These are phyloP conservation scores for Pristis pectinata DNA, from an alignment of 2,797 vertebrate genomes.

Conservation along the genomic window DNA sequence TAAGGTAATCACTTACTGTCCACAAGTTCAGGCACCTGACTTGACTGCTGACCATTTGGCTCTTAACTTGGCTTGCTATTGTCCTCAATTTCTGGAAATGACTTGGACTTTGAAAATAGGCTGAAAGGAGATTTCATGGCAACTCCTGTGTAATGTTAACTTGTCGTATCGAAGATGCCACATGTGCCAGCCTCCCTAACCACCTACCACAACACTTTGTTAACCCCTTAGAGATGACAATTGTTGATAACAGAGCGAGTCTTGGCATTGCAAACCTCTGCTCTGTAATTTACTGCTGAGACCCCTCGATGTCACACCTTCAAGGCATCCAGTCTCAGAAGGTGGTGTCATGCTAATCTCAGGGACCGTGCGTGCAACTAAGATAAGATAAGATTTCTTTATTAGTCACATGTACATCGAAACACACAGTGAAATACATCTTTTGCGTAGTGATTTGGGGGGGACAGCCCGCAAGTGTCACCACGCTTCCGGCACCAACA, in stretches of 20 bases:
- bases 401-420: too few species aligned
- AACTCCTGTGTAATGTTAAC: not conserved
- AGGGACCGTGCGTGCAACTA: not conserved
- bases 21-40: too few species aligned
- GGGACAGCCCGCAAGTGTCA: too few species aligned
- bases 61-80: not conserved
- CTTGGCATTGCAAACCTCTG: not conserved
- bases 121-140: not conserved
- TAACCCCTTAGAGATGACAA: not conserved
- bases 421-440: too few species aligned
- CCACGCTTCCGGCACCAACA: too few species aligned
- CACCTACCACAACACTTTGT: too few species aligned
- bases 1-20: too few species aligned
- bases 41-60: too few species aligned
- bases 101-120: not conserved
- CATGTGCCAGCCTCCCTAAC: not conserved
- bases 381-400: too few species aligned
- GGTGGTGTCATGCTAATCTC: not conserved
- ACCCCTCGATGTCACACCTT: too few species aligned
- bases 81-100: not conserved
- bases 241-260: not conserved
- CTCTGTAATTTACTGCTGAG: too few species aligned
- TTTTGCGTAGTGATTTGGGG: too few species aligned
- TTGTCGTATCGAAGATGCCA: not conserved
- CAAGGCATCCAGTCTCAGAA: not conserved